A percentile compares a stretch with the other conserved stretches of the same genome.
phyloP scores from a whole-genome alignment of 2,888 invertebrate species.

The Octodonta nipae region DNA sequence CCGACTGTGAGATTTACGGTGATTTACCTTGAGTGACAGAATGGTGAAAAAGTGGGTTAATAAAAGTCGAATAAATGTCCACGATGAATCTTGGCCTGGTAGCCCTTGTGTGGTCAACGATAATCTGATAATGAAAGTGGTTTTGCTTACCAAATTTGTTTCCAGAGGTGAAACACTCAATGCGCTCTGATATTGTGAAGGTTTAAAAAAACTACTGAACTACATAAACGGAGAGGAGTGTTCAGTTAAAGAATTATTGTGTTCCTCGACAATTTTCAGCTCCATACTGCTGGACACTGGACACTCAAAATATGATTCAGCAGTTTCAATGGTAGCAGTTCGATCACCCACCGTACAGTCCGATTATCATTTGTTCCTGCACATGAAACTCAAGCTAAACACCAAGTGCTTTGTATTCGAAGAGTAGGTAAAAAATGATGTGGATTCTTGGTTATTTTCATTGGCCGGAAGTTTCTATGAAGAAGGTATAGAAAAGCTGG shows the following conservation, averaged over 20 bases:
- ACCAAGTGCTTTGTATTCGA: no score
- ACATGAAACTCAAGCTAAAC: no score
- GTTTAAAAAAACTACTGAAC: no score
- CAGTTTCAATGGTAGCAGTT: no score
- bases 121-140: not conserved
- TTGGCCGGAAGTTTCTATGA: not conserved
- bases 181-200: not conserved
- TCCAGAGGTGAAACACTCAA: not conserved
- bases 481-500: conserved; percentile 1
- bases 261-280: no score
- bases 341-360: no score
- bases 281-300: no score
- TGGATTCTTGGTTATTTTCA: not conserved
- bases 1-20: not conserved
- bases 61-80: conserved; percentile 1
- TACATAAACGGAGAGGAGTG: no score
- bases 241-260: no score
- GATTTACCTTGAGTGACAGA: conserved; percentile 1
- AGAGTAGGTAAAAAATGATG: not conserved
- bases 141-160: not conserved
- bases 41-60: conserved; percentile 1
- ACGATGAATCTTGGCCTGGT: not conserved
- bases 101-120: not conserved
- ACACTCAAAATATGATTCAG: no score
- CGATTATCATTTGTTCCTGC: no score